Percentiles rank a stretch among this genome's conserved stretches.
These are phyloP conservation scores for Drosophila oshimai DNA, from an alignment of 1,140 invertebrate species.

Conservation along the genomic window DNA sequence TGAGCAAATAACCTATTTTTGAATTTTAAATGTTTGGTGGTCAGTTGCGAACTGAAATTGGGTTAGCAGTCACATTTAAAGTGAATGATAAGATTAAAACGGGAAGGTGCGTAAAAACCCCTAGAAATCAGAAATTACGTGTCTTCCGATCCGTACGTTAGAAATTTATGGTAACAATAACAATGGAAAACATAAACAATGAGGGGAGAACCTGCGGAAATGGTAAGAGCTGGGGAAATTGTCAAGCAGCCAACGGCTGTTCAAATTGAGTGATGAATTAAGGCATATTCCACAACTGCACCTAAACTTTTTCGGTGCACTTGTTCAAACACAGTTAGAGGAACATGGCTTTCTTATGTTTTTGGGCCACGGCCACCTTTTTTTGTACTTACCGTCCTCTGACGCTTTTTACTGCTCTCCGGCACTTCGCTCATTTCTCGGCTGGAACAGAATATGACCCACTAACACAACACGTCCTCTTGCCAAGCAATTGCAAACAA, in stretches of 20 bases:
- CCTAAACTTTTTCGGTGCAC: slow-evolving; percentile 25
- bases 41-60: not conserved
- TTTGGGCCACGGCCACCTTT: slow-evolving; percentile 10
- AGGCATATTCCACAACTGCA: not conserved
- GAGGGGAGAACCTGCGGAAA: not conserved
- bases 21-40: not conserved
- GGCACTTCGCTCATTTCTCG: slow-evolving; percentile 61
- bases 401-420: slow-evolving; percentile 73
- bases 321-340: slow-evolving; percentile 54
- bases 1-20: not conserved
- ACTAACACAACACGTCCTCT: slow-evolving; percentile 37
- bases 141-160: slow-evolving; percentile 11
- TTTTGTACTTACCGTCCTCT: slow-evolving; percentile 59
- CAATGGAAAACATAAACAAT: not conserved
- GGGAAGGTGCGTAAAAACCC: not conserved
- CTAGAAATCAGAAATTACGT: slow-evolving; percentile 2
- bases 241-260: slow-evolving; percentile 22
- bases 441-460: slow-evolving; percentile 8
- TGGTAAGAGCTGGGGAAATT: not conserved
- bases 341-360: not conserved
- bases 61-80: not conserved
- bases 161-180: not conserved
- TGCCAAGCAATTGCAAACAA: slow-evolving; percentile 45
- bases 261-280: slow-evolving; percentile 1
- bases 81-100: slow-evolving; percentile 12